Evolutionary conservation across 2,888 invertebrate genomes (phyloP), one percentile per base, ranked within the genome.

Genomic region (Leptura quadrifasciata): DNA sequence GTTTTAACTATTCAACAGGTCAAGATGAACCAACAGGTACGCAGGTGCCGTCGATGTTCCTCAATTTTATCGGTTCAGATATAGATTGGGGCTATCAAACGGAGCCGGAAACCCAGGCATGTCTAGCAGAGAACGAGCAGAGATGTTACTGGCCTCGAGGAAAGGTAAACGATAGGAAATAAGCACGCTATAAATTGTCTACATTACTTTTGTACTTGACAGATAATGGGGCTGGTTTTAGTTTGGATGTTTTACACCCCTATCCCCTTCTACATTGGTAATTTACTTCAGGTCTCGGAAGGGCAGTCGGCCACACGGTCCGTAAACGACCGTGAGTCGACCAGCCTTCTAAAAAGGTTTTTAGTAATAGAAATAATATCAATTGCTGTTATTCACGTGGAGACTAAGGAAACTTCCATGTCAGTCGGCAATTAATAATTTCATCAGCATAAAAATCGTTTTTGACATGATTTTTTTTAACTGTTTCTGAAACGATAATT

Each of bases 1-100:
- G 10, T 57, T 20, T 47, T 39, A 67, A 15, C 52, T 17, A 1
- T 65, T 57, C n/a, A 39, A 57, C 84, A 94, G 94, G 96, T 24
- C 92, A 94, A 76, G 96, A 97, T 86, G 96, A 97, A 87, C 96
- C 96, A 0, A 95, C 96, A 0, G 96, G 96, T 0, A 94, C 96
- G 0, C 96, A 96, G 87, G 95, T 97, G 65, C 97, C 97, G 0
- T 96, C 96, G 2, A 95, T 97, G 93, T 96, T 96, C 88, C 91
- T 96, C 74, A 96, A 96, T 89, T 96, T 95, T 87, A 91, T 96
- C 73, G 96, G 95, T 4, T 94, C 94, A 63, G 94, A 95, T 80
- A 96, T 97, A 83, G 97, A 97, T 89, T 97, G 97, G 96, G 93
- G 94, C 27, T 97, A 94, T 88, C 93, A 92, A 80, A 97, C 97